Evolutionary conservation across 2,113 vertebrate species (phyloP), one percentile per base, ranked within the genome.

Genomic region (Colossoma macropomum): DNA sequence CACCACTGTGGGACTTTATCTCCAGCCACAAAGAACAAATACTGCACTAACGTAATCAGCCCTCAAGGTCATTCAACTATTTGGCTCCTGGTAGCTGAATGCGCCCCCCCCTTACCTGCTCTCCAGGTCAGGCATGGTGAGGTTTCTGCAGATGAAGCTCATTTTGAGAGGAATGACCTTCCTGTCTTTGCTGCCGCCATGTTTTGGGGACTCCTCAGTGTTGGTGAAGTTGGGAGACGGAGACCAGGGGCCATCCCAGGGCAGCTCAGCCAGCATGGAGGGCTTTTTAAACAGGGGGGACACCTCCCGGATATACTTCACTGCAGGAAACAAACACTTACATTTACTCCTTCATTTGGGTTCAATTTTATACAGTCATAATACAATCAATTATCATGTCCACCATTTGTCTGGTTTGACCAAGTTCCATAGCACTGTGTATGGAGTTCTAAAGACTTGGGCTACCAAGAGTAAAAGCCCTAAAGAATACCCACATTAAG

Each of bases 101-200:
- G 34, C 56, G 13, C 45, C 59, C 54, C 38, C 23, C 41, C 56
- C 65, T 16, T 48, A 98, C 98, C 97, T 96, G 96, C 96, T 98
- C 92, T 99, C 97, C 91, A 98, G 94, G 86, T 99, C 97, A 0
- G 97, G 96, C 96, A 98, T 97, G 92, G 96, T 98, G 84, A 99
- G 95, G 93, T 98, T 99, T 90, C 98, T 91, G 88, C 96, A 96
- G 2, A 96, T 96, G 4, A 96, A 99, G 90, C 97, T 98, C 97
- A 99, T 99, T 93, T 97, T 98, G 82, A 99, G 93, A 38, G 96
- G 95, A 86, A 99, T 97, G 89, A 97, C 93, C 87, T 98, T 99
- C 79, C 93, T 92, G 93, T 99, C 97, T 16, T 94, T 96, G 89
- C 92, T 88, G 3, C 88, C 82, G 60, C 91, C 90, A 90, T 97